Evolutionary conservation across 2,113 vertebrate genomes (phyloP).

Genomic region (Mustela lutreola): DNA sequence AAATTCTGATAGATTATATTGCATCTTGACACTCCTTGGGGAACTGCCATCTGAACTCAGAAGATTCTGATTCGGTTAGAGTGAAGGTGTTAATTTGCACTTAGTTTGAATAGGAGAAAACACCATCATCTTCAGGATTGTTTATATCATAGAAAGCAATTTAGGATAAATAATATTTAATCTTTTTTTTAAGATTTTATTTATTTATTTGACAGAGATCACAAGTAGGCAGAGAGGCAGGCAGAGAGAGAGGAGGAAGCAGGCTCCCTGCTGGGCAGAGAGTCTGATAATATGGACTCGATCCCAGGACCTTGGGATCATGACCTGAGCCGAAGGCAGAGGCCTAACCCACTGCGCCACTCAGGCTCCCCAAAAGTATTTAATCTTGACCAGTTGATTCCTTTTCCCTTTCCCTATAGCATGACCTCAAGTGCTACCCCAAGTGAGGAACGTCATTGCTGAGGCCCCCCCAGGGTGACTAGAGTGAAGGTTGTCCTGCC

Average conservation of each 20-base stretch:
- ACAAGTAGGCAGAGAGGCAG: too few relatives aligned
- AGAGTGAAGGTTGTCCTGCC: background rate
- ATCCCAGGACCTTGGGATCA: too few relatives aligned
- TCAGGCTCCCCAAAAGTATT: background rate
- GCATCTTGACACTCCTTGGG: background rate
- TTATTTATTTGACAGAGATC: too few relatives aligned
- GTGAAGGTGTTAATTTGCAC: background rate
- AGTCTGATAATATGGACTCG: too few relatives aligned
- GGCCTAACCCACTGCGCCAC: too few relatives aligned
- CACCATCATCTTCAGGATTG: background rate
- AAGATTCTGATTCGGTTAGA: background rate
- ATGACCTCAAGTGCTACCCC: background rate
- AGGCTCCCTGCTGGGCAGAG: too few relatives aligned
- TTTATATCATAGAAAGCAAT: background rate
- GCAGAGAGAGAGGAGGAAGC: too few relatives aligned
- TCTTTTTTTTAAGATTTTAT: background rate
- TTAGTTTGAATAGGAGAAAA: background rate
- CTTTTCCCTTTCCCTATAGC: background rate
- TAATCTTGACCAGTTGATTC: background rate
- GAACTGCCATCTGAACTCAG: background rate
- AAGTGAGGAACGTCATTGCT: background rate
- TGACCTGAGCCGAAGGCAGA: too few relatives aligned
- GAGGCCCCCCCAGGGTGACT: background rate
- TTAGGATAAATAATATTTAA: background rate
- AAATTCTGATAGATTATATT: constrained; percentile 13